Evolutionary conservation across 1,140 invertebrate genomes (phyloP).

Genomic region (Vanessa tameamea): DNA sequence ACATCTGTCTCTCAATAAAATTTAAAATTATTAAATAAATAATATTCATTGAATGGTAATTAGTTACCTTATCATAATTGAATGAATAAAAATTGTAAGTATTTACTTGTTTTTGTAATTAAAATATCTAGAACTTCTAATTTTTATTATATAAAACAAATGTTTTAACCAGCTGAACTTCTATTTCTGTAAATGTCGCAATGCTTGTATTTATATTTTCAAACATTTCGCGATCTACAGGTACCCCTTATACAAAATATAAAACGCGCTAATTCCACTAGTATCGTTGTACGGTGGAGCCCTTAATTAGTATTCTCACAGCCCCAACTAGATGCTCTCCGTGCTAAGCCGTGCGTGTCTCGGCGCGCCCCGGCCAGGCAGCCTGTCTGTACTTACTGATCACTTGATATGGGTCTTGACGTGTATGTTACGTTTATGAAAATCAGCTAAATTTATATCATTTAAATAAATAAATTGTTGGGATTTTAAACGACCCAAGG

Average conservation of each 20-base stretch:
- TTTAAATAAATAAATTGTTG: too few species aligned
- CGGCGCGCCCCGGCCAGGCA: conserved; percentile 17
- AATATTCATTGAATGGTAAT: too few species aligned
- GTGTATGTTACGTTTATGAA: not conserved
- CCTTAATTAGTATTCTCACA: conserved; percentile 48
- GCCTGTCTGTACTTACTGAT: conserved; percentile 10
- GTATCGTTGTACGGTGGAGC: conserved; percentile 10
- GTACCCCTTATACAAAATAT: conserved; percentile 8
- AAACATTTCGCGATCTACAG: not conserved
- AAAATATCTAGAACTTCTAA: too few species aligned
- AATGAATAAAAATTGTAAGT: too few species aligned
- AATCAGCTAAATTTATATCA: not conserved
- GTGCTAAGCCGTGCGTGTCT: conserved; percentile 43
- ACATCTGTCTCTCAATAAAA: too few species aligned
- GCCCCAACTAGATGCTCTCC: conserved; percentile 35
- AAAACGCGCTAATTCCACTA: conserved; percentile 10
- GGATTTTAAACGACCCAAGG: too few species aligned
- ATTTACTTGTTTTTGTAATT: too few species aligned
- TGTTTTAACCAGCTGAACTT: too few species aligned
- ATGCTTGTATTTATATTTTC: not conserved
- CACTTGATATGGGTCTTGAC: conserved; percentile 10
- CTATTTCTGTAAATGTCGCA: too few species aligned
- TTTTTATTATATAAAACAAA: too few species aligned
- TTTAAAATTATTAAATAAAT: too few species aligned
- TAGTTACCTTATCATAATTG: too few species aligned